Conservation (phyloP, 2,113 vertebrate species). For the Poecilia latipinna region DNA sequence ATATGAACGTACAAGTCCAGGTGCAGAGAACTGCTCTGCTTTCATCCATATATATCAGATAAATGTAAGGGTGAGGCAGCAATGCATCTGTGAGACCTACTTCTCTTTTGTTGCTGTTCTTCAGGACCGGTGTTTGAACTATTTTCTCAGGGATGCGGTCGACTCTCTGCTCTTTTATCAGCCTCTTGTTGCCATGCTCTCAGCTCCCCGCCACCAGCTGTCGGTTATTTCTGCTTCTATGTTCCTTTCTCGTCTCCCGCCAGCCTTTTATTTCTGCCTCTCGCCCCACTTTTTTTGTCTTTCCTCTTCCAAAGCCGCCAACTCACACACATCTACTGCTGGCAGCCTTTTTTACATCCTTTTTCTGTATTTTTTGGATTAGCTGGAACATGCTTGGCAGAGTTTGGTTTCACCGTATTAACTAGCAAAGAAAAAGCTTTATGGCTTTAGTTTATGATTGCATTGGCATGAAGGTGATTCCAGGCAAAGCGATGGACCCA, state of each 20-base stretch:
- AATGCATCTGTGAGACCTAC: not conserved
- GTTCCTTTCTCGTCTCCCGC: not conserved
- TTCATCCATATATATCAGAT: not conserved
- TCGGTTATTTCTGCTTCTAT: conserved; percentile 6
- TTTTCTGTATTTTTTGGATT: not conserved
- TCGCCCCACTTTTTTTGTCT: conserved; percentile 12
- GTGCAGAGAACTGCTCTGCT: not conserved
- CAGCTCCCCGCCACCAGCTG: conserved; percentile 33
- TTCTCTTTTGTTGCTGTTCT: not conserved
- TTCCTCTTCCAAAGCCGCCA: not conserved
- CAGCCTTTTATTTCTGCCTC: conserved; percentile 28
- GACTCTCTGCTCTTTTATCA: conserved; percentile 22
- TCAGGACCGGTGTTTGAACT: not conserved
- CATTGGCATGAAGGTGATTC: too few species aligned
- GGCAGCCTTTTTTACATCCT: conserved; percentile 2
- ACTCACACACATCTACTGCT: not conserved
- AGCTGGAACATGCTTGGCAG: not conserved
- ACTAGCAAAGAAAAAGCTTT: not conserved
- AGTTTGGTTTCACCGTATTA: not conserved
- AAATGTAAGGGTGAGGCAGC: not conserved
- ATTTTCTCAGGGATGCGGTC: not conserved
- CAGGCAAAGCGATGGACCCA: too few species aligned
- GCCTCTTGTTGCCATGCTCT: not conserved
- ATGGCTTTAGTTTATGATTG: too few species aligned
- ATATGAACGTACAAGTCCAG: not conserved